Base-by-base conservation (phyloP, 2,888 invertebrate species). In the Sphaeridia pumilis region DNA sequence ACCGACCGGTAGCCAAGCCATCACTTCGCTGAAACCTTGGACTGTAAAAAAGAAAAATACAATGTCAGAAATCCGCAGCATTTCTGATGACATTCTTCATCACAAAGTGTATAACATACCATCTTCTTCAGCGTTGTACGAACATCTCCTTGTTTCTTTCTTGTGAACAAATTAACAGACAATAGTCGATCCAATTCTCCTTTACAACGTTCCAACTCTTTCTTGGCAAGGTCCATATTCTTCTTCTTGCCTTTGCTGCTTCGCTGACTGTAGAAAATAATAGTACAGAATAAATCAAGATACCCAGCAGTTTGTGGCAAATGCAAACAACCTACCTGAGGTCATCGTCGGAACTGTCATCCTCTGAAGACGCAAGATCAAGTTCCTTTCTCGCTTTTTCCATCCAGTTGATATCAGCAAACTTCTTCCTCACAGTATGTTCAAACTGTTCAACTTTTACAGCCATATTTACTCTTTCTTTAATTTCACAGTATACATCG, bases 381-480 rank as follows among this genome's bases (percentile, higher is more conserved):
- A 92, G 86, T 61, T 93, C 90, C 59, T 81, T 78, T 0, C 89
- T 88, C 1, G 84, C 83, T 68, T 83, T 84, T 63, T 84, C 80
- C 67, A 87, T 74, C 95, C 95, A 97, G 22, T 84, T 84, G 59
- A 78, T 78, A 64, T 87, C 79, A 10, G 80, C 78, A 65, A 78
- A 78, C 1, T 76, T 72, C 52, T 83, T 78, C 25, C 78, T 73
- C 66, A 75, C 76, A 65, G 85, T 74, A 69, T 88, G 83, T 53
- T 75, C 73, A 49, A 86, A 69, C 44, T 77, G 77, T 68, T 95
- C 94, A 35, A 94, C 74, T 61, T 85, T 80, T 1, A 85, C 75
- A 0, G 93, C 93, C 28, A 85, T 67, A 61, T 77, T 73, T 0
- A 94, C 84, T 50, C 87, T 74, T 56, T 82, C 77, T 64, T 82